Percentiles rank a stretch among this genome's conserved stretches.
phyloP scores from a whole-genome alignment of 2,888 invertebrate genomes.

The Apamea monoglypha region DNA sequence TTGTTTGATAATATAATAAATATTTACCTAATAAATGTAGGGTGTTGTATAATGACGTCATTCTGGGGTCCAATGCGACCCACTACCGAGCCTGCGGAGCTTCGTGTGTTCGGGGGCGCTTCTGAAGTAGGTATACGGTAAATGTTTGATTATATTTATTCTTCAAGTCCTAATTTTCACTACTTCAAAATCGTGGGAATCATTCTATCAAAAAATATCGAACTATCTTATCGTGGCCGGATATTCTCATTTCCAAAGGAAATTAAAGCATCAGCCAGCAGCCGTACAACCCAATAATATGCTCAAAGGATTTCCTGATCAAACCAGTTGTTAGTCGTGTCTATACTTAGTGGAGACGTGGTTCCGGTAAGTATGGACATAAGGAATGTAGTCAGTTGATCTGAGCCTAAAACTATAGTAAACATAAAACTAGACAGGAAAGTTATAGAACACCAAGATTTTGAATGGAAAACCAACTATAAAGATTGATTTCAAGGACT shows the following conservation, averaged over 20 bases:
- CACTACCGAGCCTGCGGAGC: background rate
- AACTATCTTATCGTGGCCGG: conserved; percentile 16
- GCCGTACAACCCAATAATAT: conserved; percentile 20
- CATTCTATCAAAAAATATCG: conserved; percentile 8
- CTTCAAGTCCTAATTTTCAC: background rate
- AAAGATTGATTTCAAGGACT: background rate
- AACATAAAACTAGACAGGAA: background rate
- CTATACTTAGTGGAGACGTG: conserved; percentile 6
- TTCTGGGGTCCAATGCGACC: background rate
- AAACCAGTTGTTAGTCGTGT: conserved; percentile 7
- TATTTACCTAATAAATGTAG: background rate
- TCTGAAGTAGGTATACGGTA: background rate
- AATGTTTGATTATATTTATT: background rate
- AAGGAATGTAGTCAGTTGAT: background rate
- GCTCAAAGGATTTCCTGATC: conserved; percentile 25
- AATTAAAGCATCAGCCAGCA: conserved; percentile 29
- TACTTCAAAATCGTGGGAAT: conserved; percentile 26
- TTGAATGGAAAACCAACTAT: background rate
- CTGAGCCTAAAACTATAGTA: background rate
- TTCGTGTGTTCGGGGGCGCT: background rate
- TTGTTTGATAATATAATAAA: background rate
- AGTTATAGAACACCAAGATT: background rate
- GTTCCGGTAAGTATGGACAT: background rate
- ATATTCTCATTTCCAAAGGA: conserved; percentile 46
- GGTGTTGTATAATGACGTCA: background rate